Percentiles rank a stretch among this genome's conserved stretches.
phyloP scores from a whole-genome alignment of 2,113 vertebrate species.

The Tragelaphus imberbis region DNA sequence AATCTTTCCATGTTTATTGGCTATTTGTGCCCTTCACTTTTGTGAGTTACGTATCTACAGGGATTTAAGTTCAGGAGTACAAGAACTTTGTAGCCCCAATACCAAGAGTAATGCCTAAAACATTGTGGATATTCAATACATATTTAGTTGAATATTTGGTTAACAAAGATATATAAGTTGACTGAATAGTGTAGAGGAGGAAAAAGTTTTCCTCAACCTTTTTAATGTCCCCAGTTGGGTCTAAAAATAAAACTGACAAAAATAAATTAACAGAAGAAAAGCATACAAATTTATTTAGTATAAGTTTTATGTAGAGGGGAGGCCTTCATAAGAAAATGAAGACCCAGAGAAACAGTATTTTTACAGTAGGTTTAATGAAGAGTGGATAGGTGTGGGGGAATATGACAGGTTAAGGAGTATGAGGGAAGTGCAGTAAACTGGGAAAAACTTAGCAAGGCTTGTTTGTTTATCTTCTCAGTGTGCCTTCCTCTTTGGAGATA shows the following conservation, averaged over 20 bases:
- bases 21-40: neutral
- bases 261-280: neutral
- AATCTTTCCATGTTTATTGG: neutral
- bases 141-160: neutral
- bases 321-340: neutral
- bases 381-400: neutral
- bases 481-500: neutral
- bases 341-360: neutral
- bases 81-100: neutral
- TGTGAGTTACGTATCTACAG: neutral
- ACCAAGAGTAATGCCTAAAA: neutral
- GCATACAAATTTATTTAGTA: neutral
- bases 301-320: neutral
- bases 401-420: neutral
- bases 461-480: neutral
- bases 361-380: neutral
- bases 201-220: neutral
- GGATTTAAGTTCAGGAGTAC: neutral
- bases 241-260: neutral
- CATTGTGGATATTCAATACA: neutral
- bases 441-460: neutral
- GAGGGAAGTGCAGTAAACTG: neutral
- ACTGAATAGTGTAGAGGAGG: neutral
- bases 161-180: neutral
- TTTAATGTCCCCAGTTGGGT: neutral